Evolutionary conservation across 1,140 invertebrate species (phyloP).

Genomic region (Bathynomus jamesi): DNA sequence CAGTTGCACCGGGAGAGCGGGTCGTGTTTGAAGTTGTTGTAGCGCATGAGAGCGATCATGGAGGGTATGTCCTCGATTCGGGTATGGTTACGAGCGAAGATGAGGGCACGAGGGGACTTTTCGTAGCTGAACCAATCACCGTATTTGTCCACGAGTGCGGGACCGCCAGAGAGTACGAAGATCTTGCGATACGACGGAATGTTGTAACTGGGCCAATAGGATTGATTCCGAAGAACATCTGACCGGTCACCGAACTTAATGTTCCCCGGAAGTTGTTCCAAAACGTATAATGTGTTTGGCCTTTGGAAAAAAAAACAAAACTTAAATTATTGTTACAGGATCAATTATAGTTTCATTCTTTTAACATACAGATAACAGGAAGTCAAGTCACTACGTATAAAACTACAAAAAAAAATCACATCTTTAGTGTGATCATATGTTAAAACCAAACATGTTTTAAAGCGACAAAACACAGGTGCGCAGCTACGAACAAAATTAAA

Average conservation of each 20-base stretch:
- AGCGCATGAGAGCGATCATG: conserved; percentile 59
- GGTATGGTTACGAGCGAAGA: conserved; percentile 54
- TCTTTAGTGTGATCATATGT: too few relatives aligned
- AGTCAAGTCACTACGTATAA: too few relatives aligned
- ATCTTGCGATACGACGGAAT: conserved; percentile 61
- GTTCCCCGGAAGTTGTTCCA: conserved; percentile 71
- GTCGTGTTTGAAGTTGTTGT: conserved; percentile 65
- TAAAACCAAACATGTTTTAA: too few relatives aligned
- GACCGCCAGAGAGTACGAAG: conserved; percentile 51
- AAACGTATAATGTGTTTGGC: conserved; percentile 56
- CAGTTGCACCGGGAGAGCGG: conserved; percentile 61
- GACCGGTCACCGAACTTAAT: conserved; percentile 61
- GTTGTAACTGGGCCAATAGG: conserved; percentile 73
- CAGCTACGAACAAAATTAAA: too few relatives aligned
- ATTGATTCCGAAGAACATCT: conserved; percentile 53
- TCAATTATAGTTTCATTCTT: too few relatives aligned
- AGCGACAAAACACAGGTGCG: too few relatives aligned
- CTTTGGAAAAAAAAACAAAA: conserved; percentile 1
- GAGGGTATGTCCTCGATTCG: conserved; percentile 49
- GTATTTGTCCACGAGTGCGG: conserved; percentile 51
- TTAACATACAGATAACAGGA: too few relatives aligned
- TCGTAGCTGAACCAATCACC: conserved; percentile 65
- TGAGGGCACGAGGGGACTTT: conserved; percentile 55
- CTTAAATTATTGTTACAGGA: too few relatives aligned
- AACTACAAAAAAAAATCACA: too few relatives aligned